Conservation (phyloP, 1,140 invertebrate species). For the Hesperophylax magnus region DNA sequence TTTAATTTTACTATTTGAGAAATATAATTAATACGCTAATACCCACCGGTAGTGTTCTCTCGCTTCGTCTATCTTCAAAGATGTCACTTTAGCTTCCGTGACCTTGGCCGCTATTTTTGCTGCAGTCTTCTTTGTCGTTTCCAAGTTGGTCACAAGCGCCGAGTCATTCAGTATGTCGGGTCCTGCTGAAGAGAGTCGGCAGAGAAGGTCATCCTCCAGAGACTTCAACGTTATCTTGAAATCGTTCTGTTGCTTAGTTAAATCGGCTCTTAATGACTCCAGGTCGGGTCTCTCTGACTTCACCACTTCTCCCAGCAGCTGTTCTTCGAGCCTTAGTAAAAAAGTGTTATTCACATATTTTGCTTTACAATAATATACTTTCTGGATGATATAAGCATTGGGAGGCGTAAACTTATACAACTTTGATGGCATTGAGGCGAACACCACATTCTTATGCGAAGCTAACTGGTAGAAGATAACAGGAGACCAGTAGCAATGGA, state of each 20-base stretch:
- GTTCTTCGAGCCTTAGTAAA: constrained; percentile 83
- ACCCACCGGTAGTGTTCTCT: constrained; percentile 83
- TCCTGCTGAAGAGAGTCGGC: constrained; percentile 88
- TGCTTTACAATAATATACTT: too few species aligned
- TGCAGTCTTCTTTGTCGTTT: constrained; percentile 93
- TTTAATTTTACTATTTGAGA: too few species aligned
- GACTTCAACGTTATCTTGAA: constrained; percentile 95
- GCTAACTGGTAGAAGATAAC: not conserved
- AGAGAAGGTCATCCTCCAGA: constrained; percentile 91
- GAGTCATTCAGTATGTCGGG: constrained; percentile 93
- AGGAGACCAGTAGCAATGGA: not conserved
- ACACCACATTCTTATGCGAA: too few species aligned
- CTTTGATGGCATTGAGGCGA: too few species aligned
- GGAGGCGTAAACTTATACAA: too few species aligned
- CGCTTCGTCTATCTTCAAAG: constrained; percentile 91
- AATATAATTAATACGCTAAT: too few species aligned
- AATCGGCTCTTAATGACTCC: constrained; percentile 79
- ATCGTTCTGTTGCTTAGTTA: constrained; percentile 94
- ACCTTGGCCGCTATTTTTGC: constrained; percentile 91
- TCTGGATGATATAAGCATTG: too few species aligned
- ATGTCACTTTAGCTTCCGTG: constrained; percentile 86
- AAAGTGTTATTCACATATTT: too few species aligned
- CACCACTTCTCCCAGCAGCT: constrained; percentile 93
- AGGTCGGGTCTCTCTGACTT: constrained; percentile 94
- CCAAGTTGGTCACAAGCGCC: constrained; percentile 91